Evolutionary conservation across 64 coral and sea anemone genomes (phyloP).

Genomic region (Montipora capricornis): DNA sequence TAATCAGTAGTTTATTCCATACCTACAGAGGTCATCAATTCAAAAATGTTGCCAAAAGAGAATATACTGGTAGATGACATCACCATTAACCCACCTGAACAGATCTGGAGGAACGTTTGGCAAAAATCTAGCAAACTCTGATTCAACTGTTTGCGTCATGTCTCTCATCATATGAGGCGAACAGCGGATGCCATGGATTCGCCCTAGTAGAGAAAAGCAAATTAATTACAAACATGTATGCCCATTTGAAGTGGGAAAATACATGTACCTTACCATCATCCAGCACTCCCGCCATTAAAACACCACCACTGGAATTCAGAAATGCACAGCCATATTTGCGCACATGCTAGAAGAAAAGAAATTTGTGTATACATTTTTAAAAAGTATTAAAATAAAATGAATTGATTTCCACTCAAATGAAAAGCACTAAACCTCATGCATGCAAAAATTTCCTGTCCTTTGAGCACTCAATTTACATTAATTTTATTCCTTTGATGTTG

Average conservation of each 20-base stretch:
- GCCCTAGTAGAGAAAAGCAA: conserved; percentile 15
- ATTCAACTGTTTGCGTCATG: conserved; percentile 21
- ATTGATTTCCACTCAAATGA: too few species aligned
- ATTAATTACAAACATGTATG: too few species aligned
- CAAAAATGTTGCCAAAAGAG: too few species aligned
- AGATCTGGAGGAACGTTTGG: conserved; percentile 37
- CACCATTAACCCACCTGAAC: conserved; percentile 47
- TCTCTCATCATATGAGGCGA: neutral
- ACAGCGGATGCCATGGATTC: conserved; percentile 51
- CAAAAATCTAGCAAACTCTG: conserved; percentile 52
- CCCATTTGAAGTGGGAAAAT: neutral
- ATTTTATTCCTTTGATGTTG: too few species aligned
- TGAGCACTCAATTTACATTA: too few species aligned
- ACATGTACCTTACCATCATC: conserved; percentile 76
- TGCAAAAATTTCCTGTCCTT: too few species aligned
- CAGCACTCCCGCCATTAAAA: conserved; percentile 81
- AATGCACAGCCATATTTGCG: conserved; percentile 89
- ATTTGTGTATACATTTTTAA: too few species aligned
- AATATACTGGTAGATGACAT: neutral
- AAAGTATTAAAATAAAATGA: too few species aligned
- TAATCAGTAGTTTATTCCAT: too few species aligned
- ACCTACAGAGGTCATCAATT: too few species aligned
- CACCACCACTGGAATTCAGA: conserved; percentile 82
- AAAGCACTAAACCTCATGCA: too few species aligned
- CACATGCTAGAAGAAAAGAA: conserved; percentile 61